phyloP scores from a whole-genome alignment of 2,888 invertebrate species.

The Cybosia mesomella region DNA sequence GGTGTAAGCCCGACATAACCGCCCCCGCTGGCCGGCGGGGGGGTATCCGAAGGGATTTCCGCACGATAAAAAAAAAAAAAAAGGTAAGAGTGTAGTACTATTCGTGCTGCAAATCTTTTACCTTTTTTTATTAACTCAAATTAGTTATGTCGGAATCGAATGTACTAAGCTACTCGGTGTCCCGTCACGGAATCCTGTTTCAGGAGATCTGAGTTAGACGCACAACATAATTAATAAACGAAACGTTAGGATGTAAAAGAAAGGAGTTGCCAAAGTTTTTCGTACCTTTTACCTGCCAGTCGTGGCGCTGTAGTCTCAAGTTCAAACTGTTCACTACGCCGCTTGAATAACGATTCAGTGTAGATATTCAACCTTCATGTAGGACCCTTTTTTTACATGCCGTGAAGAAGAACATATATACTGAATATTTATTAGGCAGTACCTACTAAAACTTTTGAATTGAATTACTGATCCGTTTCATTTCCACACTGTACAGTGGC shows the following conservation, averaged over 20 bases:
- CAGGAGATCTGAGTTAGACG: not conserved
- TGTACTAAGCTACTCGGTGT: not conserved
- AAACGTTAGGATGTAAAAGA: not conserved
- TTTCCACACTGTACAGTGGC: not conserved
- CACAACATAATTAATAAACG: not conserved
- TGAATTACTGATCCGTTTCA: not conserved
- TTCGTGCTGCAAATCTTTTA: too few species aligned
- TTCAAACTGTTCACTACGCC: not conserved
- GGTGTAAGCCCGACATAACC: too few species aligned
- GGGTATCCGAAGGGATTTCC: too few species aligned
- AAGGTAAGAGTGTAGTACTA: too few species aligned
- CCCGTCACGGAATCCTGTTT: not conserved
- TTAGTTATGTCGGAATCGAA: too few species aligned
- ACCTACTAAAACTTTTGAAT: not conserved
- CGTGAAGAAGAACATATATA: not conserved
- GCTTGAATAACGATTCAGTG: slow-evolving; percentile 3
- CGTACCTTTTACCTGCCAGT: slow-evolving; percentile 3
- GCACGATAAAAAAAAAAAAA: too few species aligned
- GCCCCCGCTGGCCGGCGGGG: too few species aligned
- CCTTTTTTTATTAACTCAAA: too few species aligned
- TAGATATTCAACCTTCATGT: not conserved
- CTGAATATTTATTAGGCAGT: too few species aligned
- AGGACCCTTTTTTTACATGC: not conserved
- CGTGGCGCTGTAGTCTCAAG: not conserved
- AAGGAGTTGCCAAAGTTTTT: not conserved